phyloP scores from a whole-genome alignment of 2,797 vertebrate species.

The Denticeps clupeoides region DNA sequence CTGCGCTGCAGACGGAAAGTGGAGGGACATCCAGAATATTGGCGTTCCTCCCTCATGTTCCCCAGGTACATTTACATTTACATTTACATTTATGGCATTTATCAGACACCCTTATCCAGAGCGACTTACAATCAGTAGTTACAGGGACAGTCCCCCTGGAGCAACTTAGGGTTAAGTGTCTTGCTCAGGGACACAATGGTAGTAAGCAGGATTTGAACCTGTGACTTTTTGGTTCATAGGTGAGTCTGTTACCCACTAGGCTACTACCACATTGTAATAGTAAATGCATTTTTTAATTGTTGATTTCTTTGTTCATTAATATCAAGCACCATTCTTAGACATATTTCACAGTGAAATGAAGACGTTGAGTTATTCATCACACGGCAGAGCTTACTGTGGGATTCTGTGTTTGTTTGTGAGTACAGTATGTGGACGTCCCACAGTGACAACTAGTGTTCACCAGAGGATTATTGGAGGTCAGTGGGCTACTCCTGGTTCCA shows the following conservation, averaged over 20 bases:
- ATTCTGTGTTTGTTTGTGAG: constrained; percentile 6
- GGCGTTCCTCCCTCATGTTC: background rate
- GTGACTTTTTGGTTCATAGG: no score
- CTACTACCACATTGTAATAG: no score
- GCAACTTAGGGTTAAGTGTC: no score
- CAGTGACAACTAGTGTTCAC: background rate
- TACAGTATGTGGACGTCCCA: constrained; percentile 6
- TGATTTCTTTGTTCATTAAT: no score
- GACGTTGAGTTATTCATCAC: no score
- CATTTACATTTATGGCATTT: background rate
- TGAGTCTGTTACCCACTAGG: no score
- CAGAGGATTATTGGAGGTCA: constrained; percentile 4
- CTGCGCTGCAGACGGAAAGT: background rate
- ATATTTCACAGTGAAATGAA: no score
- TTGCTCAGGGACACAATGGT: no score
- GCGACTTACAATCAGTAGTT: background rate
- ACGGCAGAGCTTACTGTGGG: background rate
- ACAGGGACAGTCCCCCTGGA: no score
- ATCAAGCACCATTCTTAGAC: no score
- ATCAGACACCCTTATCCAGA: background rate
- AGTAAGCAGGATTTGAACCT: no score
- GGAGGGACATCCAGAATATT: background rate
- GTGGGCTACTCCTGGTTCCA: background rate
- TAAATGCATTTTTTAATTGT: no score
- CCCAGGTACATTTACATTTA: background rate